Percentiles rank a stretch among this genome's conserved stretches.
phyloP scores from a whole-genome alignment of 2,113 vertebrate species.

The Gallinago undulata region DNA sequence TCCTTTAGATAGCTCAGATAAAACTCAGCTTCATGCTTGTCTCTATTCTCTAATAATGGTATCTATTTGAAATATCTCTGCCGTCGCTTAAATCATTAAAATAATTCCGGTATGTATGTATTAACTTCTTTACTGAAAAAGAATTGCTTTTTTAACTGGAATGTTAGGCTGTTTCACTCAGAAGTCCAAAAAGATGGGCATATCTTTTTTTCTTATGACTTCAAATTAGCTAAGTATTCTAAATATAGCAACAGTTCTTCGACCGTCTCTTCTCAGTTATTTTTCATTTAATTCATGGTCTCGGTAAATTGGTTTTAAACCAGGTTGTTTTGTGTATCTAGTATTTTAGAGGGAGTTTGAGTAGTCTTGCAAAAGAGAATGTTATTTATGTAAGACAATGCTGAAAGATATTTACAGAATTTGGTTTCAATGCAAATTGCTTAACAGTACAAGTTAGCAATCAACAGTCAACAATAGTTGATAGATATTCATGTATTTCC shows the following conservation, averaged over 20 bases:
- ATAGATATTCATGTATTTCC: background rate
- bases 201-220: background rate
- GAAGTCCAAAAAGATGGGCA: background rate
- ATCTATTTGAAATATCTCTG: background rate
- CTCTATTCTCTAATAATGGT: background rate
- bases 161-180: background rate
- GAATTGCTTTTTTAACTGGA: background rate
- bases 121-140: background rate
- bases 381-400: background rate
- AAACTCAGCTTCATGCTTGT: background rate
- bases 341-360: background rate
- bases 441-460: background rate
- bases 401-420: background rate
- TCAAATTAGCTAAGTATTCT: background rate
- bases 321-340: background rate
- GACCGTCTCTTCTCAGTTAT: background rate
- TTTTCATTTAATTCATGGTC: background rate
- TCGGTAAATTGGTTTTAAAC: background rate
- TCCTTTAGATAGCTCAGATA: background rate
- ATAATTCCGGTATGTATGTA: background rate
- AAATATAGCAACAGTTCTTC: conserved; percentile 17
- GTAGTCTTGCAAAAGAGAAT: background rate
- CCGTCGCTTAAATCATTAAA: background rate
- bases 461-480: background rate
- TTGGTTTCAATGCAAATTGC: background rate